These are phyloP conservation scores for Ascaphus truei DNA, from an alignment of 2,113 vertebrate species.

Conservation along the genomic window DNA sequence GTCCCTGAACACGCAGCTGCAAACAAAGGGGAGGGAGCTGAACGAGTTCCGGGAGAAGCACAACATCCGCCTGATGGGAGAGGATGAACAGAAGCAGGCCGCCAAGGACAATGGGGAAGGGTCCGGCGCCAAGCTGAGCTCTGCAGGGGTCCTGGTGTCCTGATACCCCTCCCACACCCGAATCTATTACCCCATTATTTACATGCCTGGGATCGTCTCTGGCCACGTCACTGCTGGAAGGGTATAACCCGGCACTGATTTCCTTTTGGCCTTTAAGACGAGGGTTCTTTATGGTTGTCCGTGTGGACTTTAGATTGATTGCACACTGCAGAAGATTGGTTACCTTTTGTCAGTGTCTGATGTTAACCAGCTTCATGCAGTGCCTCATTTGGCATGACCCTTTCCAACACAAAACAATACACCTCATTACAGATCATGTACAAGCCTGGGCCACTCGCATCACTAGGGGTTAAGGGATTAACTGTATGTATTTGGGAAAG, in stretches of 20 bases:
- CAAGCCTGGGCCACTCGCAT: too few species aligned
- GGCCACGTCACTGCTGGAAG: neutral
- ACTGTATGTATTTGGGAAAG: too few species aligned
- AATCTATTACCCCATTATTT: neutral
- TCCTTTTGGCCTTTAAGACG: too few species aligned
- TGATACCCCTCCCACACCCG: conserved; percentile 58
- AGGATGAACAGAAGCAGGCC: conserved; percentile 71
- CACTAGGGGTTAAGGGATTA: too few species aligned
- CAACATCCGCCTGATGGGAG: conserved; percentile 86
- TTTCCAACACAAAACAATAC: too few species aligned
- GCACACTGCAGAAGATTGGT: neutral
- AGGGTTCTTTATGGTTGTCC: too few species aligned
- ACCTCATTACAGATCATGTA: too few species aligned
- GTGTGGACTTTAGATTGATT: neutral
- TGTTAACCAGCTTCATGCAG: neutral
- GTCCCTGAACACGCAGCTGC: conserved; percentile 77
- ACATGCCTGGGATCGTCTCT: neutral
- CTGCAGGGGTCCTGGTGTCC: conserved; percentile 80
- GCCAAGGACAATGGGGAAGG: conserved; percentile 67
- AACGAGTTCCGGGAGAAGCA: conserved; percentile 89
- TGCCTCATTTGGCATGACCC: neutral
- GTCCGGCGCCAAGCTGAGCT: conserved; percentile 65
- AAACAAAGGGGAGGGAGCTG: conserved; percentile 82
- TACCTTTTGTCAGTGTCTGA: neutral
- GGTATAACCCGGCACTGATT: neutral